These are phyloP conservation scores for Papilio machaon DNA, from an alignment of 1,140 invertebrate species.

Conservation along the genomic window DNA sequence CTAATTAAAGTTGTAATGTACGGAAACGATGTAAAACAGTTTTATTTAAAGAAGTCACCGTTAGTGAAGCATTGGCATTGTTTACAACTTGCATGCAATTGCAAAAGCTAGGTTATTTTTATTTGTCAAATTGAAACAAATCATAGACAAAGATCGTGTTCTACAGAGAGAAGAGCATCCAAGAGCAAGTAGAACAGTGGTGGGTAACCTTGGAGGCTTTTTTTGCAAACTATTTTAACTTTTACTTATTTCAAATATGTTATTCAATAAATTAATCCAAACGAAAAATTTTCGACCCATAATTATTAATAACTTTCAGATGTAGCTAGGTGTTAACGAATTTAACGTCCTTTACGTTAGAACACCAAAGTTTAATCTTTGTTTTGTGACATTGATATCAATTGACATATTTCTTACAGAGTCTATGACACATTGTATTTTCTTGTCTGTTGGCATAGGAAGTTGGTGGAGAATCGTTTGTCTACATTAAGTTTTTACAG, in stretches of 20 bases:
- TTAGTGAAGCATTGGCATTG: neutral
- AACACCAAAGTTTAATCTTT: neutral
- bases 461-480: constrained; percentile 52
- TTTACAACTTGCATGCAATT: constrained; percentile 23
- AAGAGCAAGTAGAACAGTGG: too few species aligned
- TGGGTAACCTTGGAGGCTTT: too few species aligned
- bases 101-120: constrained; percentile 28
- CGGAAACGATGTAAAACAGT: neutral
- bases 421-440: constrained; percentile 50
- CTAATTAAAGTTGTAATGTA: neutral
- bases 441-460: constrained; percentile 66
- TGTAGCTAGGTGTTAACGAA: too few species aligned
- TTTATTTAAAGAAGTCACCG: neutral
- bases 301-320: too few species aligned
- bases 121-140: neutral
- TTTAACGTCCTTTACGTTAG: too few species aligned
- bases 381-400: neutral
- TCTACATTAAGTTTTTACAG: constrained; percentile 66
- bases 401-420: constrained; percentile 40
- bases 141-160: neutral
- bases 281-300: too few species aligned
- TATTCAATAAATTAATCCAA: too few species aligned
- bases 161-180: too few species aligned
- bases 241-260: too few species aligned
- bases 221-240: too few species aligned